Conservation (phyloP, 2,113 vertebrate genomes). For the Myiopsitta monachus region DNA sequence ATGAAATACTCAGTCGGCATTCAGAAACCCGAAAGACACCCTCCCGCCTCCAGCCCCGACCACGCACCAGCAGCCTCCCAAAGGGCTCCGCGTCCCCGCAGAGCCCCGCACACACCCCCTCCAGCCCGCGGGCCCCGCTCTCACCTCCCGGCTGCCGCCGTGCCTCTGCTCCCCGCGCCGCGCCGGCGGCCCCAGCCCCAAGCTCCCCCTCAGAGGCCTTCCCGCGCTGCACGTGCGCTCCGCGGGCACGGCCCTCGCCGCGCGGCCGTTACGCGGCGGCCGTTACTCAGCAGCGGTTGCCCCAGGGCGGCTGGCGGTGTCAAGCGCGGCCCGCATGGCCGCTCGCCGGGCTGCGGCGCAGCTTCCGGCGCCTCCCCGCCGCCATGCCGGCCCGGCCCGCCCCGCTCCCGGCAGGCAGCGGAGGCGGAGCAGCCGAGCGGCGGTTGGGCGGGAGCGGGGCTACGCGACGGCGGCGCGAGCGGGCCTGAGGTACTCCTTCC, state of each 20-base stretch:
- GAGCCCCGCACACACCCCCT: no score
- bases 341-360: neutral
- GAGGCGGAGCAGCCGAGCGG: neutral
- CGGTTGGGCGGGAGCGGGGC: neutral
- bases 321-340: neutral
- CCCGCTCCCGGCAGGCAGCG: neutral
- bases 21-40: neutral
- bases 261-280: neutral
- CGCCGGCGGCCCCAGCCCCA: neutral
- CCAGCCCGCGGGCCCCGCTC: neutral
- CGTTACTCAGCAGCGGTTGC: neutral
- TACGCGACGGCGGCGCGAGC: neutral
- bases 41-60: no score
- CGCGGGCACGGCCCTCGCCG: no score
- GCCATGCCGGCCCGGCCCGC: neutral
- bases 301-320: neutral
- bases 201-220: neutral
- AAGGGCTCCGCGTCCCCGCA: neutral
- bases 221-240: neutral
- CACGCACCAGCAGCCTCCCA: neutral
- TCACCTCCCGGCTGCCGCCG: neutral
- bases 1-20: conserved; percentile 66
- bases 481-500: neutral
- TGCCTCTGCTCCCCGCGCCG: neutral
- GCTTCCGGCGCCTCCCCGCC: neutral